A percentile compares a stretch with the other conserved stretches of the same genome.
Conservation (phyloP, 92 coral and sea anemone genomes). For the Zoanthus gigantus region DNA sequence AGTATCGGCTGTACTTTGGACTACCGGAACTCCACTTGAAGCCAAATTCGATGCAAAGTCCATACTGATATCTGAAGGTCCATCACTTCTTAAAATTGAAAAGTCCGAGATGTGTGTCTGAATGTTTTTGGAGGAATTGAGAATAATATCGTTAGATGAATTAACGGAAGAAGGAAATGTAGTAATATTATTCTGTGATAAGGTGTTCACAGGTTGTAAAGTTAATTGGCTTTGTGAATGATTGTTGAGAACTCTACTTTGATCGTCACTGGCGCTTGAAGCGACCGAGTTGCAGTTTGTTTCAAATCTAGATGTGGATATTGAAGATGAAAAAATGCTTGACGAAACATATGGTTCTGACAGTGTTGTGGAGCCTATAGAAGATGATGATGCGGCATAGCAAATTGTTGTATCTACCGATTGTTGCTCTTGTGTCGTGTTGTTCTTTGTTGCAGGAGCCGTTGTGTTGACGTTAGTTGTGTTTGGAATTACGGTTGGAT, state of each 20-base stretch:
- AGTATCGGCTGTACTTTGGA: constrained; percentile 12
- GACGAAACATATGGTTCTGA: not conserved
- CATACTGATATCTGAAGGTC: not conserved
- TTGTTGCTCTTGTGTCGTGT: not conserved
- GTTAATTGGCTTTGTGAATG: not conserved
- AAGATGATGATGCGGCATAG: not conserved
- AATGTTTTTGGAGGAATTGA: not conserved
- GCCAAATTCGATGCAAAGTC: not conserved
- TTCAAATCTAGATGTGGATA: not conserved
- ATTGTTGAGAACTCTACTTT: not conserved
- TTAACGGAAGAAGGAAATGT: not conserved
- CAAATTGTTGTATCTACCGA: not conserved
- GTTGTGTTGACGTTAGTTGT: not conserved
- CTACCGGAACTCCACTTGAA: not conserved
- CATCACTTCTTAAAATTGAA: constrained; percentile 15
- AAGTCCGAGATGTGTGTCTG: constrained; percentile 25
- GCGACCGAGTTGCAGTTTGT: not conserved
- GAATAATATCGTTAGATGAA: not conserved
- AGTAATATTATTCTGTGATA: not conserved
- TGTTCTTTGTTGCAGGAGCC: not conserved
- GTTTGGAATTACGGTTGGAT: not conserved
- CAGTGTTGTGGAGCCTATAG: not conserved
- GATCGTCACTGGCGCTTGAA: not conserved
- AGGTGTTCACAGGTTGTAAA: not conserved
- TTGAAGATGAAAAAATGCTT: not conserved